Conservation (phyloP, 2,113 vertebrate genomes). For the Xiphophorus couchianus region DNA sequence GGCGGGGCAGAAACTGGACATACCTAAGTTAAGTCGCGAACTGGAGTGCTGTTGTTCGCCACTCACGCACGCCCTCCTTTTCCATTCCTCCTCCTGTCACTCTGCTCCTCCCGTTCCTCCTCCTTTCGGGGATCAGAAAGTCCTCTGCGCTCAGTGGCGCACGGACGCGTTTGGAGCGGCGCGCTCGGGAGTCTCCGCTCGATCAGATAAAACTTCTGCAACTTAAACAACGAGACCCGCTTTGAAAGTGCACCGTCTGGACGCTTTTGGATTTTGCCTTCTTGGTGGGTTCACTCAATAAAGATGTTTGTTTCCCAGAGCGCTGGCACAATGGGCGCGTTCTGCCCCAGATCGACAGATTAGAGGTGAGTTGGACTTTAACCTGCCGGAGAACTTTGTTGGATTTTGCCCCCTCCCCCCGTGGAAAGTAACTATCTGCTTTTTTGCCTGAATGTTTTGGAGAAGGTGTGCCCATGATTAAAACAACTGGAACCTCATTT, state of each 20-base stretch:
- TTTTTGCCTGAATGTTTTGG: not conserved
- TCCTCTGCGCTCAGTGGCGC: conserved; percentile 10
- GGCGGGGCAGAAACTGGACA: not conserved
- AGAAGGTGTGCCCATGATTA: not conserved
- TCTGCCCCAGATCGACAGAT: conserved; percentile 24
- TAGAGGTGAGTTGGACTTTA: conserved; percentile 50
- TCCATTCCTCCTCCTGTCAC: conserved; percentile 13
- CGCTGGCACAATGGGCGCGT: conserved; percentile 31
- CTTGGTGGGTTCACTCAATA: not conserved
- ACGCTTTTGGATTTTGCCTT: not conserved
- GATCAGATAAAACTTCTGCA: not conserved
- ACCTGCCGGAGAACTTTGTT: not conserved
- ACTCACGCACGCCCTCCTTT: not conserved
- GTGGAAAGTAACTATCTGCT: not conserved
- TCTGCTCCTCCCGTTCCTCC: conserved; percentile 5
- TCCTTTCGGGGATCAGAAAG: conserved; percentile 24
- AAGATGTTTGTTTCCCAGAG: not conserved
- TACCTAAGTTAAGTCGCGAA: not conserved
- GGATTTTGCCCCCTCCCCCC: not conserved
- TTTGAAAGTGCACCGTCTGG: not conserved
- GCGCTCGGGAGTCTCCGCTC: conserved; percentile 3
- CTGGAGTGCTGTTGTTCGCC: not conserved
- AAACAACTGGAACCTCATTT: not conserved
- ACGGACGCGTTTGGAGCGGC: conserved; percentile 26
- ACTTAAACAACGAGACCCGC: not conserved